These are phyloP conservation scores for Kryphioiulus occultus DNA, from an alignment of 2,888 invertebrate genomes.

Conservation along the genomic window DNA sequence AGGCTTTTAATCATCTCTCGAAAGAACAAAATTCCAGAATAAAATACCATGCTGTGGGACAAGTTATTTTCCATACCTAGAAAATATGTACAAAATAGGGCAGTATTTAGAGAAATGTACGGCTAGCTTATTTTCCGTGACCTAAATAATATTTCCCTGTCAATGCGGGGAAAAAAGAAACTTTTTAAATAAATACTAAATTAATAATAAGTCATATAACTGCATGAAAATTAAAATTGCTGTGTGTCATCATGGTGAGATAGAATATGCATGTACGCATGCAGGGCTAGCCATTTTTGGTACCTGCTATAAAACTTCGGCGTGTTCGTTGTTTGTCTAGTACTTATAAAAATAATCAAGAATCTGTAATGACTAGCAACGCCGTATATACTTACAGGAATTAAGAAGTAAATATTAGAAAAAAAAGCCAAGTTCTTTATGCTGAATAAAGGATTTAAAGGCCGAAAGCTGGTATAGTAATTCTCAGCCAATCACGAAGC, in stretches of 20 bases:
- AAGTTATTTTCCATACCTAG: background rate
- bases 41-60: background rate
- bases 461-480: background rate
- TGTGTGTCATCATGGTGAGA: background rate
- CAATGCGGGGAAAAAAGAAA: background rate
- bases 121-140: background rate
- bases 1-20: background rate
- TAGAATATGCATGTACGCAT: background rate
- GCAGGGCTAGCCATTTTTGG: slow-evolving; percentile 6
- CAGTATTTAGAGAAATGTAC: no score
- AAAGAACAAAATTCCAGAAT: background rate
- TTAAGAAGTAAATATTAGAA: background rate
- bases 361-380: background rate
- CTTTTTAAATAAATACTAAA: background rate
- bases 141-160: background rate
- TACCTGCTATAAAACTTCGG: background rate
- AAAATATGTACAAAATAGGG: background rate
- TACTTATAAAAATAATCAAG: background rate
- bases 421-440: background rate
- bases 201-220: background rate
- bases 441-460: background rate
- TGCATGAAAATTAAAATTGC: background rate
- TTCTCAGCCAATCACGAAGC: background rate
- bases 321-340: background rate
- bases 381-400: background rate